Conservation (phyloP, 1,140 invertebrate genomes). For the Panagrolaimus sp. region DNA sequence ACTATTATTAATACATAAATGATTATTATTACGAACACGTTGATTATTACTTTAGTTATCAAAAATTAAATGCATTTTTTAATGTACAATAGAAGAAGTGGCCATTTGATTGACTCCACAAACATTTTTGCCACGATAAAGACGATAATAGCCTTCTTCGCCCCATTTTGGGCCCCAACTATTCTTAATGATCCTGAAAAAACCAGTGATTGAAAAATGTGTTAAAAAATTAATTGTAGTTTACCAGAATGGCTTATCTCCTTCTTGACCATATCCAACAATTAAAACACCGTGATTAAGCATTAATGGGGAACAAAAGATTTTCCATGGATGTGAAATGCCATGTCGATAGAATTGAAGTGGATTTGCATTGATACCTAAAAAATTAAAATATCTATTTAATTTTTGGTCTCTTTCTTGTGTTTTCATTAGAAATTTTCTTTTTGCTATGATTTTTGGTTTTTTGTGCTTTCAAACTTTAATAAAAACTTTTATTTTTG, state of each 20-base stretch:
- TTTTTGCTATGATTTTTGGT: no score
- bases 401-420: neutral
- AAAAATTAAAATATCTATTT: conserved; percentile 11
- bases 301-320: conserved; percentile 70
- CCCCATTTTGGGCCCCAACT: conserved; percentile 26
- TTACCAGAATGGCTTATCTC: conserved; percentile 78
- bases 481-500: no score
- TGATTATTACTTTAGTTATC: no score
- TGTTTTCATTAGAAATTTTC: neutral
- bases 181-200: conserved; percentile 19
- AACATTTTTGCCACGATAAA: conserved; percentile 85
- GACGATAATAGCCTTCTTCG: conserved; percentile 70
- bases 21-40: no score
- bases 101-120: conserved; percentile 88
- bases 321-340: conserved; percentile 85
- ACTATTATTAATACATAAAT: no score
- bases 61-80: conserved; percentile 4
- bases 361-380: conserved; percentile 84
- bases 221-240: no score
- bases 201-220: neutral
- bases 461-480: no score
- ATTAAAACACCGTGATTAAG: conserved; percentile 71
- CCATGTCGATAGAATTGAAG: conserved; percentile 97
- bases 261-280: conserved; percentile 78
- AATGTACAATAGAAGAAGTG: conserved; percentile 71